Percentiles rank a stretch among this genome's conserved stretches.
phyloP scores from a whole-genome alignment of 2,888 invertebrate genomes.

The Diaphora mendica region DNA sequence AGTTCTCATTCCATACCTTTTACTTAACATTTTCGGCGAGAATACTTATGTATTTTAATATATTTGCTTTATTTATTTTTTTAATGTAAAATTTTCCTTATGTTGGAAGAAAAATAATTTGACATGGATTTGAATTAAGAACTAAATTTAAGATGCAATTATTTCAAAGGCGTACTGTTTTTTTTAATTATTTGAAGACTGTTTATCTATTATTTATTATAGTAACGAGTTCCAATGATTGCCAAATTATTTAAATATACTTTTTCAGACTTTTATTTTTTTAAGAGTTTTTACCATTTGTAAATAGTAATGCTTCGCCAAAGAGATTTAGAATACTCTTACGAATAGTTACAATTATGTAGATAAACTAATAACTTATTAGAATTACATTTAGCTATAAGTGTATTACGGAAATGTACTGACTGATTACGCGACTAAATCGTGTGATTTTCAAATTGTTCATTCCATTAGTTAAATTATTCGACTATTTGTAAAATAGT shows the following conservation, averaged over 20 bases:
- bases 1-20: neutral
- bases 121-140: constrained; percentile 50
- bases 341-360: constrained; percentile 59
- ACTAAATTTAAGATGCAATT: constrained; percentile 39
- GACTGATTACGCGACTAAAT: constrained; percentile 6
- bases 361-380: constrained; percentile 44
- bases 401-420: constrained; percentile 37
- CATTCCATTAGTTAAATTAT: constrained; percentile 17
- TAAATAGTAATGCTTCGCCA: constrained; percentile 78
- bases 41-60: neutral
- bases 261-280: constrained; percentile 49
- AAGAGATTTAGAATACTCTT: constrained; percentile 71
- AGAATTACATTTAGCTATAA: constrained; percentile 33
- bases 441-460: constrained; percentile 22
- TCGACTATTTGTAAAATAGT: constrained; percentile 36
- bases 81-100: neutral
- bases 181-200: constrained; percentile 48
- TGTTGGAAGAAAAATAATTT: constrained; percentile 11
- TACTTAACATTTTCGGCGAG: neutral
- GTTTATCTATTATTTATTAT: constrained; percentile 42
- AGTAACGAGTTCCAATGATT: constrained; percentile 40
- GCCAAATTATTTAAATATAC: constrained; percentile 36
- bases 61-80: neutral
- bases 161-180: too few relatives aligned
- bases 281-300: constrained; percentile 54